phyloP scores from a whole-genome alignment of 2,113 vertebrate species.

The Hepsetus odoe region DNA sequence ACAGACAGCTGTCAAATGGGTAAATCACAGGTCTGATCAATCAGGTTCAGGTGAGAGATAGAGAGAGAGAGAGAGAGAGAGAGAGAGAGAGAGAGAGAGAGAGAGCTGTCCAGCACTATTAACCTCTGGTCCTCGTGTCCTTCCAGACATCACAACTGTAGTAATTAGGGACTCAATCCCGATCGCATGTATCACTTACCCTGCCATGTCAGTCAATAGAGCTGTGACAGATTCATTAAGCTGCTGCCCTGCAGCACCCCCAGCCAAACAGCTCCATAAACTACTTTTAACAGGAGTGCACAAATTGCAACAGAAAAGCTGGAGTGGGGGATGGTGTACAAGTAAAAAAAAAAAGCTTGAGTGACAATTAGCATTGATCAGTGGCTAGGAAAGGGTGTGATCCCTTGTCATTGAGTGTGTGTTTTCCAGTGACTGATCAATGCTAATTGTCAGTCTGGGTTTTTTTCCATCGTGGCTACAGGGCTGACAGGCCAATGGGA shows the following conservation, averaged over 20 bases:
- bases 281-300: constrained; percentile 74
- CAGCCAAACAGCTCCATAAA: constrained; percentile 85
- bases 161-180: constrained; percentile 98
- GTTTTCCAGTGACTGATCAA: constrained; percentile 80
- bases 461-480: background rate
- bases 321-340: background rate
- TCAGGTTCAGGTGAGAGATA: constrained; percentile 4
- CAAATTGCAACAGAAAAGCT: constrained; percentile 47
- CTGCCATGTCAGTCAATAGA: constrained; percentile 66
- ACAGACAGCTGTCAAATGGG: constrained; percentile 9
- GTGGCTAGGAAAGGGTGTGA: constrained; percentile 69
- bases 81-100: constrained; percentile 15
- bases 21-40: constrained; percentile 66
- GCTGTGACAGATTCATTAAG: constrained; percentile 90
- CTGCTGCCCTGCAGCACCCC: constrained; percentile 78
- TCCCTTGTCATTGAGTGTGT: constrained; percentile 26
- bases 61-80: constrained; percentile 7
- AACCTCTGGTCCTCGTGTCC: constrained; percentile 88
- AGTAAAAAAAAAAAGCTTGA: constrained; percentile 61
- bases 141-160: constrained; percentile 89
- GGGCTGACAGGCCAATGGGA: constrained; percentile 17
- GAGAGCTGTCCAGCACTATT: constrained; percentile 81
- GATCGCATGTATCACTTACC: constrained; percentile 92
- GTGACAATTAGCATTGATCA: constrained; percentile 85
- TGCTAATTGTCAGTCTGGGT: constrained; percentile 80